Conservation (phyloP, 2,888 invertebrate genomes). For the Xestoiulus laeticollis region DNA sequence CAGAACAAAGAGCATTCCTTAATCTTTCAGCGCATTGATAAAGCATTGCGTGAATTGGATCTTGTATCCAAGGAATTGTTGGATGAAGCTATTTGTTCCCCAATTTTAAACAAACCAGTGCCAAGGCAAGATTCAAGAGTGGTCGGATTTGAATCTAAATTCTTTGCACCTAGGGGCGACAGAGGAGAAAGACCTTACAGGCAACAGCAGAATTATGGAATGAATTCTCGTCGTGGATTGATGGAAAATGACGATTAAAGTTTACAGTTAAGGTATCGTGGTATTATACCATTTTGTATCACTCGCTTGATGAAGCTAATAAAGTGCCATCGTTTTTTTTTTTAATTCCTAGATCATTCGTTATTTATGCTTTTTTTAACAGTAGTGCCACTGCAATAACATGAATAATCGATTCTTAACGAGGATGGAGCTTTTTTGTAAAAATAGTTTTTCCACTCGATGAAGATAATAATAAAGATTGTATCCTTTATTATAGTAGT, state of each 20-base stretch:
- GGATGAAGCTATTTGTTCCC: constrained; percentile 45
- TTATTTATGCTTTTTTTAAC: too few relatives aligned
- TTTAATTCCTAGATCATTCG: too few relatives aligned
- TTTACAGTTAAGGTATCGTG: not conserved
- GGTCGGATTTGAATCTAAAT: constrained; percentile 47
- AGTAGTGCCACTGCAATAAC: too few relatives aligned
- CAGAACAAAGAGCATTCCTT: constrained; percentile 68
- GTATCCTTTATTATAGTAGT: too few relatives aligned
- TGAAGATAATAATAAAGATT: too few relatives aligned
- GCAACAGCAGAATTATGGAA: not conserved
- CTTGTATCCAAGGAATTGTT: constrained; percentile 56
- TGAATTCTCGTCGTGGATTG: constrained; percentile 28
- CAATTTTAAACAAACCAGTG: constrained; percentile 18
- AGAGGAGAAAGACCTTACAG: not conserved
- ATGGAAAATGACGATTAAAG: constrained; percentile 19
- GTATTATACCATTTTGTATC: too few relatives aligned
- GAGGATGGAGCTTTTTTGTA: too few relatives aligned
- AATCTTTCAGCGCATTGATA: constrained; percentile 70
- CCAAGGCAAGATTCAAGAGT: constrained; percentile 20
- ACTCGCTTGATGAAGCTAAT: too few relatives aligned
- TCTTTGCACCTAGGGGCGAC: not conserved
- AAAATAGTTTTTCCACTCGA: too few relatives aligned
- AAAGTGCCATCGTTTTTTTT: too few relatives aligned
- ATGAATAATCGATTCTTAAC: too few relatives aligned
- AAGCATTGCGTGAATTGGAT: constrained; percentile 69